Conservation (phyloP, 2,888 invertebrate species). For the Napeogenes inachia region DNA sequence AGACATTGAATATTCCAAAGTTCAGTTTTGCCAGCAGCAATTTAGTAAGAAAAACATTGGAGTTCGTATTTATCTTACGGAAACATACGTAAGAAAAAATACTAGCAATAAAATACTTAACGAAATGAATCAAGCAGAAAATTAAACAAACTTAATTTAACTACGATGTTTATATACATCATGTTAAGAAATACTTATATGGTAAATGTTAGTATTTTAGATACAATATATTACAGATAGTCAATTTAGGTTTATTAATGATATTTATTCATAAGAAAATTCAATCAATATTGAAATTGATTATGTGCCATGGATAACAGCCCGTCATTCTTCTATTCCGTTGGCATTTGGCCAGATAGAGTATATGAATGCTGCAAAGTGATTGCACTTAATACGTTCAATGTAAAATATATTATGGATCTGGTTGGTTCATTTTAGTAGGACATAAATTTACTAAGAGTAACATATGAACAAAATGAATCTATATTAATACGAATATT, state of each 20-base stretch:
- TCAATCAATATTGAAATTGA: constrained; percentile 21
- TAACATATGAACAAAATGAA: neutral
- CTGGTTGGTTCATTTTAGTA: neutral
- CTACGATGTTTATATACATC: neutral
- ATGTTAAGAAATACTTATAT: neutral
- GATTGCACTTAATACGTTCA: constrained; percentile 2
- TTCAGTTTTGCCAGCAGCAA: neutral
- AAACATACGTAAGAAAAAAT: neutral
- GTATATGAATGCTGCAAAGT: constrained; percentile 3
- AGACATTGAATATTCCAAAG: constrained; percentile 14
- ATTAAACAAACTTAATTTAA: neutral
- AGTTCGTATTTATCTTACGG: constrained; percentile 13
- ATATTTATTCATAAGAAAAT: constrained; percentile 19
- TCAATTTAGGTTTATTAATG: constrained; percentile 7
- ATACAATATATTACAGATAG: neutral
- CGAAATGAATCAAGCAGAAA: neutral
- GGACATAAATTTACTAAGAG: neutral
- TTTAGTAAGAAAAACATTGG: constrained; percentile 17
- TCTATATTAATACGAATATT: no score
- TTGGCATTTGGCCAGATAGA: constrained; percentile 21
- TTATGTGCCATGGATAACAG: constrained; percentile 4
- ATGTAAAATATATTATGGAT: neutral
- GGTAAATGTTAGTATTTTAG: no score
- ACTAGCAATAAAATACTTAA: neutral
- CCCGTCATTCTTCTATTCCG: constrained; percentile 17